Conservation (phyloP, 1,140 invertebrate genomes). For the Probaryconus sp. region DNA sequence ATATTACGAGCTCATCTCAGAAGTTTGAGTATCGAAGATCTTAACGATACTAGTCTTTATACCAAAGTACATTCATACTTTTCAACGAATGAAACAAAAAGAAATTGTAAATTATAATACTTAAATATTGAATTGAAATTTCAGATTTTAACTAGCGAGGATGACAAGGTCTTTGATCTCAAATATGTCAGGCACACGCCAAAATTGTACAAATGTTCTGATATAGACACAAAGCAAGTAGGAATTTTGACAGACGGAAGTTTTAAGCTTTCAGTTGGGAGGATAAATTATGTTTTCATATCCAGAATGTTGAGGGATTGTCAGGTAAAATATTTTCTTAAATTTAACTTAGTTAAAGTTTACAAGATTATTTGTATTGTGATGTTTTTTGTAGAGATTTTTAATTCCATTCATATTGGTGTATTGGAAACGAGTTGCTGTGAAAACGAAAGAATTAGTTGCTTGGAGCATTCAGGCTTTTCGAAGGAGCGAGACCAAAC, state of each 20-base stretch:
- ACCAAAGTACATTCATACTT: conserved; percentile 80
- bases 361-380: conserved; percentile 6
- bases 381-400: conserved; percentile 80
- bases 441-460: conserved; percentile 57
- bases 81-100: conserved; percentile 1
- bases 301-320: conserved; percentile 86
- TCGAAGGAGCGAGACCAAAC: conserved; percentile 81
- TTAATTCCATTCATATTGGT: conserved; percentile 81
- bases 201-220: conserved; percentile 77
- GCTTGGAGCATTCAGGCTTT: conserved; percentile 77
- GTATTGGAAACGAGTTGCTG: conserved; percentile 45
- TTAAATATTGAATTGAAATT: conserved; percentile 41
- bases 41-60: conserved; percentile 87
- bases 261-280: conserved; percentile 84
- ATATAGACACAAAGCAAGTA: conserved; percentile 75
- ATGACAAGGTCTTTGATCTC: conserved; percentile 87
- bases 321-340: conserved; percentile 74
- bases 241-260: conserved; percentile 83
- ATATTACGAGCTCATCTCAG: conserved; percentile 84
- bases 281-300: conserved; percentile 85
- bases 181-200: conserved; percentile 86
- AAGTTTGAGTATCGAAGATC: conserved; percentile 84
- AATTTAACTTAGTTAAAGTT: conserved; percentile 41
- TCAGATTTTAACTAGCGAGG: conserved; percentile 83
- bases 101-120: conserved; percentile 1